These are phyloP conservation scores for Mesitornis unicolor DNA, from an alignment of 2,113 vertebrate genomes.

Conservation along the genomic window DNA sequence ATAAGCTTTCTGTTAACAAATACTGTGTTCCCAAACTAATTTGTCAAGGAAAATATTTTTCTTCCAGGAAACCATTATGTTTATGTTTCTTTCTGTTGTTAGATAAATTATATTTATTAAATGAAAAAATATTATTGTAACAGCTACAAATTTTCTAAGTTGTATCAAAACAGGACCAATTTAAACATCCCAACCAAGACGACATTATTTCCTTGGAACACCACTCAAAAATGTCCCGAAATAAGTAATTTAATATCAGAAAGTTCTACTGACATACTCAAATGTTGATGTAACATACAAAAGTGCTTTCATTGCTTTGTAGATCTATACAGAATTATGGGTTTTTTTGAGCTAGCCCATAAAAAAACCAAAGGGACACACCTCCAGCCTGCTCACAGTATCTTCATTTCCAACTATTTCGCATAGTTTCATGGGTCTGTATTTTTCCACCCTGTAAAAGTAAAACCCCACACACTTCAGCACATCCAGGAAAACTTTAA, in stretches of 20 bases:
- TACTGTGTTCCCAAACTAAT: not conserved
- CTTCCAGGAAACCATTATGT: not conserved
- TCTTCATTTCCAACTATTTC: conserved; percentile 95
- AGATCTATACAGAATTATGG: not conserved
- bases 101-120: not conserved
- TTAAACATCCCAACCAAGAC: not conserved
- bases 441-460: conserved; percentile 91
- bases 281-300: fast-evolving
- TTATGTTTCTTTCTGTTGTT: not conserved
- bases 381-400: conserved; percentile 92
- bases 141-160: not conserved
- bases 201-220: not conserved
- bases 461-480: not conserved
- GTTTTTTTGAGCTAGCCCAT: not conserved
- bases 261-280: not conserved
- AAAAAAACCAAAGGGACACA: not conserved
- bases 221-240: not conserved
- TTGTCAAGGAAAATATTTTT: not conserved
- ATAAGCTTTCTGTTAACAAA: not conserved
- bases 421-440: conserved; percentile 85
- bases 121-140: not conserved
- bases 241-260: not conserved
- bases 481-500: fast-evolving
- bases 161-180: not conserved
- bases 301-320: not conserved